These are phyloP conservation scores for Drusus annulatus DNA, from an alignment of 1,140 invertebrate species.

Conservation along the genomic window DNA sequence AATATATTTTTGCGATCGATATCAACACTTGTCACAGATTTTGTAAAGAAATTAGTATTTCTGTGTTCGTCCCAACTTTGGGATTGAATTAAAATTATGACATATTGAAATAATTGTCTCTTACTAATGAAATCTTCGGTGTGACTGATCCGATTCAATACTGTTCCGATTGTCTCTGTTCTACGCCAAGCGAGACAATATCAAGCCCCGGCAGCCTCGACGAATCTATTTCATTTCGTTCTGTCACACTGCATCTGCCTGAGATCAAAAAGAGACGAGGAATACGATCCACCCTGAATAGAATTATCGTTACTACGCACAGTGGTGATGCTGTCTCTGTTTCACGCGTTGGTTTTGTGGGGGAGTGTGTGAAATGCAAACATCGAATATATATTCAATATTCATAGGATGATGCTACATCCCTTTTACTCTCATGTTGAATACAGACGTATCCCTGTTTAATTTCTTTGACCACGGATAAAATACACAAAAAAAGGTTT, in stretches of 20 bases:
- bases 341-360: not conserved
- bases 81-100: constrained; percentile 46
- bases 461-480: no score
- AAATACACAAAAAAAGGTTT: no score
- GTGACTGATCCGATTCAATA: constrained; percentile 34
- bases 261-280: not conserved
- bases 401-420: not conserved
- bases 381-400: constrained; percentile 5
- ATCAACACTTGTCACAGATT: not conserved
- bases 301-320: not conserved
- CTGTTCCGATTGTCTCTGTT: constrained; percentile 17
- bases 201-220: not conserved
- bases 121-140: constrained; percentile 42
- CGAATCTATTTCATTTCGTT: not conserved
- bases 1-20: not conserved
- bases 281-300: not conserved
- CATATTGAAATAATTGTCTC: constrained; percentile 47
- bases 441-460: no score
- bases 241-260: no score
- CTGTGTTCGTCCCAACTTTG: not conserved
- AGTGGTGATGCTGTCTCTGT: constrained; percentile 1
- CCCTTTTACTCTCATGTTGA: constrained; percentile 20
- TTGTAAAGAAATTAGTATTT: not conserved
- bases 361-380: not conserved
- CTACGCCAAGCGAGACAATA: constrained; percentile 21